Percentiles rank a stretch among this genome's conserved stretches.
These are phyloP conservation scores for Ophthalmolycus amberensis DNA, from an alignment of 2,113 vertebrate genomes.

Conservation along the genomic window DNA sequence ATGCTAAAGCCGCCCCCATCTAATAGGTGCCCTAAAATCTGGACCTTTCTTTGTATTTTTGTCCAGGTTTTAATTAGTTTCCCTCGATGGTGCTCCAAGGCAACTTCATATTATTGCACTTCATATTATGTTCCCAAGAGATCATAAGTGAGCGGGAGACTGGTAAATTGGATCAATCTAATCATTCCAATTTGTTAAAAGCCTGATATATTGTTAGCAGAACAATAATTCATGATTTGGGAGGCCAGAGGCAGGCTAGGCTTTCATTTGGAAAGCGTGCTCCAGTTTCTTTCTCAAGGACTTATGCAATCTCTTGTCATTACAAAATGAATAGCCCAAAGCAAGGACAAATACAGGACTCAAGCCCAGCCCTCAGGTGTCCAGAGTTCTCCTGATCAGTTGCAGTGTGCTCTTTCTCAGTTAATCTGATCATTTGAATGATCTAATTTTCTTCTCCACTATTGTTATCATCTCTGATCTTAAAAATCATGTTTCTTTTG, in stretches of 20 bases:
- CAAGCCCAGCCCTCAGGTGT: conserved; percentile 33
- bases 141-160: conserved; percentile 62
- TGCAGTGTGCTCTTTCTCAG: conserved; percentile 21
- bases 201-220: conserved; percentile 70
- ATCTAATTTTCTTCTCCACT: conserved; percentile 20
- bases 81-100: conserved; percentile 60
- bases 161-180: conserved; percentile 72
- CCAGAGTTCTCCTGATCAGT: conserved; percentile 50
- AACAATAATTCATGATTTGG: conserved; percentile 80
- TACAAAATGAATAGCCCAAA: conserved; percentile 74
- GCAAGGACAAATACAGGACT: conserved; percentile 49
- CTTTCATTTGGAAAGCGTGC: conserved; percentile 67
- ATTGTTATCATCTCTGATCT: conserved; percentile 57
- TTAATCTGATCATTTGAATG: conserved; percentile 70
- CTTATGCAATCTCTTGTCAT: conserved; percentile 69
- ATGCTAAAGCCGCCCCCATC: conserved; percentile 41
- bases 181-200: conserved; percentile 78
- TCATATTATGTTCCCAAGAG: conserved; percentile 64
- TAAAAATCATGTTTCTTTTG: conserved; percentile 46
- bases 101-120: conserved; percentile 58
- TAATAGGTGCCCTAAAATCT: conserved; percentile 45
- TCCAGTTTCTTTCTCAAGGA: conserved; percentile 70
- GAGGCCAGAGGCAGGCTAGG: conserved; percentile 48
- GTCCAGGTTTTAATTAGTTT: conserved; percentile 75
- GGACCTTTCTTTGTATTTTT: conserved; percentile 50